These are phyloP conservation scores for Eilema sororculum DNA, from an alignment of 2,888 invertebrate genomes.

Conservation along the genomic window DNA sequence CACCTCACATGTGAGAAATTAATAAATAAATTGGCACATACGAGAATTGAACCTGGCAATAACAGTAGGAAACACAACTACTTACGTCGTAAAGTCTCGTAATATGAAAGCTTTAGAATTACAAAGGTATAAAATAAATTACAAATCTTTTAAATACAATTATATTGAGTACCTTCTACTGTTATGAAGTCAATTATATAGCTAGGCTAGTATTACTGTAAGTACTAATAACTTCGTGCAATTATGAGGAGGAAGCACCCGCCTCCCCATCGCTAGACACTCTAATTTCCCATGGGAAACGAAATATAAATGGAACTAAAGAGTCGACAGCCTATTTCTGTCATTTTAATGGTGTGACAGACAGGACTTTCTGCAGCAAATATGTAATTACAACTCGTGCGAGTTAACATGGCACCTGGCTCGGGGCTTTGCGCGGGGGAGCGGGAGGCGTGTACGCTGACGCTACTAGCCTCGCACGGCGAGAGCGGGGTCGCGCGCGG, in stretches of 20 bases:
- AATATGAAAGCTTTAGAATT: not conserved
- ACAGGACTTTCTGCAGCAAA: not conserved
- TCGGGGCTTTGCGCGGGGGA: too few species aligned
- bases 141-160: not conserved
- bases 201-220: not conserved
- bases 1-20: too few species aligned
- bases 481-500: too few species aligned
- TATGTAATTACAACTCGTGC: conserved; percentile 12
- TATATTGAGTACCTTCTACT: not conserved
- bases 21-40: not conserved
- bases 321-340: conserved; percentile 20
- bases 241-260: conserved; percentile 34
- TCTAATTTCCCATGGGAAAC: conserved; percentile 48
- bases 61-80: not conserved
- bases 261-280: conserved; percentile 7
- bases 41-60: not conserved
- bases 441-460: too few species aligned
- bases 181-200: not conserved
- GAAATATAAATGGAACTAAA: conserved; percentile 17
- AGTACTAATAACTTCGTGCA: conserved; percentile 2
- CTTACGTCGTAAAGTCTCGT: not conserved
- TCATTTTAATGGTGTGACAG: conserved; percentile 12
- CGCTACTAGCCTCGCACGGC: too few species aligned
- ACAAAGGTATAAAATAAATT: not conserved
- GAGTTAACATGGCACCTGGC: too few species aligned